Evolutionary conservation across 2,113 vertebrate genomes (phyloP), one percentile per base, ranked within the genome.

Genomic region (Dendropsophus ebraccatus): DNA sequence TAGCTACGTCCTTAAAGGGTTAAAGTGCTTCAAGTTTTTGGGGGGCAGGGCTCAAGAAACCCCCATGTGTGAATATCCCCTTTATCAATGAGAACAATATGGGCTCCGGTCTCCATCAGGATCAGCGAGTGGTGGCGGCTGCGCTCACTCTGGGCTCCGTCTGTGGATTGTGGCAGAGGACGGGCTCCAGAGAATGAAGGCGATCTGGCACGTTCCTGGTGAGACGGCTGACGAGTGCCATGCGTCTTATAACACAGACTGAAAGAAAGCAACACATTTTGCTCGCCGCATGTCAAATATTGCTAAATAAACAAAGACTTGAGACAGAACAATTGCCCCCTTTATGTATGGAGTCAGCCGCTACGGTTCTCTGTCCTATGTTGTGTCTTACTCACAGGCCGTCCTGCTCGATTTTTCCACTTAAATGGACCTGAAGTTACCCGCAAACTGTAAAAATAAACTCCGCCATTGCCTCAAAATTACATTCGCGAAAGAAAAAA

Each of bases 371-470:
- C 54, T 50, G 30, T 25, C 37, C 49, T 11, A 47, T 81, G 77
- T 72, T 81, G 65, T 80, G 82, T 74, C 78, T 81, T 45, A 62
- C 35, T 47, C 50, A 56, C 5, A 37, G 32, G 37, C 47, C 54
- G 25, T 52, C 65, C 67, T 35, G 78, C 67, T 73, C 65, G 32
- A 50, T 86, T 86, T 76, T 81, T 62, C 52, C 78, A 81, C 35
- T 49, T 60, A 58, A 62, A 73, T 81, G 83, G 60, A 45, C 54
- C 75, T 69, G 37, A 67, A 85, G 56, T 58, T 19, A 30, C 72
- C 67, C 69, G 8, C 62, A 58, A 80, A 80, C 76, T 86, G 58
- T 65, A 80, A 86, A 86, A 86, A 86, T 86, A 86, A 80, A 85
- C 83, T 5, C 5, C 45, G 10, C 74, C 74, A 35, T 78, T 21